phyloP scores from a whole-genome alignment of 2,113 vertebrate genomes.

The Typhlomys cinereus region DNA sequence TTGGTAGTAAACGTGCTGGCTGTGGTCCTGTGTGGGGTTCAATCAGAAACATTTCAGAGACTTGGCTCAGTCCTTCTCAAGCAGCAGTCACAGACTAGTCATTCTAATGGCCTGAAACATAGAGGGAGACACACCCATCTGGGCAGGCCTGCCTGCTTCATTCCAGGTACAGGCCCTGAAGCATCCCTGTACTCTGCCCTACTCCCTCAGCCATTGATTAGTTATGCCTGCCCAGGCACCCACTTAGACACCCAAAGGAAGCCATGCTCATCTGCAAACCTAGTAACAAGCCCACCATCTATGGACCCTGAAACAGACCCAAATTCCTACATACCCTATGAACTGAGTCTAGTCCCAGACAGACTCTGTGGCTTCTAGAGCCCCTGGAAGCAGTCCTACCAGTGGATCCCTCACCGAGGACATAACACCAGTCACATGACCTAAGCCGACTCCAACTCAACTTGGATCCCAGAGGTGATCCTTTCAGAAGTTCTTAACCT shows the following conservation, averaged over 20 bases:
- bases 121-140: background rate
- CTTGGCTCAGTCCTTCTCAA: background rate
- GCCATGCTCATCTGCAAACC: background rate
- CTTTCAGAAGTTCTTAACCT: background rate
- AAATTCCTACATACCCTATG: background rate
- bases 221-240: background rate
- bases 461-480: background rate
- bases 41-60: background rate
- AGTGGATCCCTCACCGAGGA: background rate
- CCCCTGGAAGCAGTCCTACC: background rate
- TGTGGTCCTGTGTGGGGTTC: background rate
- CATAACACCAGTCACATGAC: background rate
- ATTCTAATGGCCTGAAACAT: background rate
- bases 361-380: background rate
- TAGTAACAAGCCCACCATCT: background rate
- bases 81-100: background rate
- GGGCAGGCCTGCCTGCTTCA: background rate
- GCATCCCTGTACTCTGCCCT: background rate
- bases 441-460: background rate
- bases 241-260: background rate
- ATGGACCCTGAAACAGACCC: background rate
- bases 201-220: background rate
- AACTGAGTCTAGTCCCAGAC: background rate
- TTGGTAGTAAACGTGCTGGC: background rate
- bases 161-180: background rate